Evolutionary conservation across 2,888 invertebrate genomes (phyloP).

Genomic region (Lasioglossum marginatum): DNA sequence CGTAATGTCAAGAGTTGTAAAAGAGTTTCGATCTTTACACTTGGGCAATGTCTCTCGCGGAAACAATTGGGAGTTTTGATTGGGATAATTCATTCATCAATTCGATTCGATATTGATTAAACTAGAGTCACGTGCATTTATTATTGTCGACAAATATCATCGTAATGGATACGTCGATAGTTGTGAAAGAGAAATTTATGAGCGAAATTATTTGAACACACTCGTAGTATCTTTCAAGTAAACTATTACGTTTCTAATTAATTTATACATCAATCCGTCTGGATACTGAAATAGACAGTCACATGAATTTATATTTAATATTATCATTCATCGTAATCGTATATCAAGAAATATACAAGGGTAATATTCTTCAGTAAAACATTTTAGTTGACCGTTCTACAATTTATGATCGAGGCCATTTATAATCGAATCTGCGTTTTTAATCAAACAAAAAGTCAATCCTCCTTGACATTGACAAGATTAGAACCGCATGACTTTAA

Average conservation of each 20-base stretch:
- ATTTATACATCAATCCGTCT: background rate
- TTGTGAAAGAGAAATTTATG: background rate
- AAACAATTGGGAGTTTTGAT: background rate
- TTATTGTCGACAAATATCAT: background rate
- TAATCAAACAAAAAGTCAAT: background rate
- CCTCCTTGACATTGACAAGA: background rate
- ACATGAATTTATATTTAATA: background rate
- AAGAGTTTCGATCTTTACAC: background rate
- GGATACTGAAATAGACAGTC: background rate
- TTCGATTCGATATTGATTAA: background rate
- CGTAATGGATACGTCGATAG: background rate
- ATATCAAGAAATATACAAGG: background rate
- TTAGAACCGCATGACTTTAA: background rate
- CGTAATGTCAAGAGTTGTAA: background rate
- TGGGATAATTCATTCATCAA: background rate
- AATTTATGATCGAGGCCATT: background rate
- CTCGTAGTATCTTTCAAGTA: too few relatives aligned
- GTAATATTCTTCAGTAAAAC: too few relatives aligned
- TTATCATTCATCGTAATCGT: background rate
- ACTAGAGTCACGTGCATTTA: background rate
- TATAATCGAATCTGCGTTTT: background rate
- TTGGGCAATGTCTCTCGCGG: background rate
- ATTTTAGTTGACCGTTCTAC: too few relatives aligned
- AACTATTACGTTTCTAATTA: background rate
- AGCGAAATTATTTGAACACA: background rate